Percentiles rank a stretch among this genome's conserved stretches.
Conservation (phyloP, 2,113 vertebrate species). For the Zosterops pallidus region DNA sequence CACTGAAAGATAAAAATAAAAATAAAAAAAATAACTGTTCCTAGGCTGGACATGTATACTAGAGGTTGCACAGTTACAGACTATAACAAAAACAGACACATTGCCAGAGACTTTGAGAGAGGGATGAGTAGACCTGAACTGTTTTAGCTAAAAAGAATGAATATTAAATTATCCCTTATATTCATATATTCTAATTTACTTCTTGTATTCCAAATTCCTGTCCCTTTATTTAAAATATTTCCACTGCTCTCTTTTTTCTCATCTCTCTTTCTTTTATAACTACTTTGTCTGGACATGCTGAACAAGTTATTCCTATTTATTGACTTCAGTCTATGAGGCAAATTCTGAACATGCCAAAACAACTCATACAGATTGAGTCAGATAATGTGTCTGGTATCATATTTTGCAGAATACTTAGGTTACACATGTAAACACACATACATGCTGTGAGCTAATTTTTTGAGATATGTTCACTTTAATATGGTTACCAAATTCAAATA, state of each 20-base stretch:
- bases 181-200: background rate
- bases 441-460: background rate
- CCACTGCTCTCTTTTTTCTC: conserved; percentile 25
- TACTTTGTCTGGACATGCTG: conserved; percentile 56
- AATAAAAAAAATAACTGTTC: background rate
- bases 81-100: background rate
- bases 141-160: background rate
- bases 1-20: background rate
- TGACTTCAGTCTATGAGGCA: conserved; percentile 54
- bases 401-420: conserved; percentile 55
- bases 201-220: conserved; percentile 20
- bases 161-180: background rate
- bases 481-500: background rate
- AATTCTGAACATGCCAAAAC: conserved; percentile 63
- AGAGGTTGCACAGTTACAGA: background rate
- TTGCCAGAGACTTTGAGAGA: background rate
- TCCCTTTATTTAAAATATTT: conserved; percentile 31
- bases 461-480: background rate
- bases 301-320: conserved; percentile 70
- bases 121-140: background rate
- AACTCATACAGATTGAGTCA: conserved; percentile 29
- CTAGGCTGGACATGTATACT: background rate
- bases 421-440: background rate
- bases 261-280: conserved; percentile 33
- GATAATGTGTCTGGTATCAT: conserved; percentile 7